Conservation (phyloP, 2,888 invertebrate species). For the Cosmia pyralina region DNA sequence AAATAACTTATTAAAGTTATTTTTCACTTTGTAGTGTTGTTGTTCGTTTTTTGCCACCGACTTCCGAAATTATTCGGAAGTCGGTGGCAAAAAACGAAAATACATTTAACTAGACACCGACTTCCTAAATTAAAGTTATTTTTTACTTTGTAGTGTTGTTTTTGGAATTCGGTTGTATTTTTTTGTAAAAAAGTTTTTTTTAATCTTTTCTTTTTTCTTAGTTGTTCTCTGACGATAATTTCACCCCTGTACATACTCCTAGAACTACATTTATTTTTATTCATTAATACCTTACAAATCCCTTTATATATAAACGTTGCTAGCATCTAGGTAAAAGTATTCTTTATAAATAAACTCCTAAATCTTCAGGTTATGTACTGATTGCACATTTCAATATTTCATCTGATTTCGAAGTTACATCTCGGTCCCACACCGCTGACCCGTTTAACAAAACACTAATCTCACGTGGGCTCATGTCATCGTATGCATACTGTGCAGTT, state of each 20-base stretch:
- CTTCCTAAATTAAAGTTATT: too few relatives aligned
- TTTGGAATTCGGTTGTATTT: too few relatives aligned
- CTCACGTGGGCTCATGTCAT: conserved; percentile 12
- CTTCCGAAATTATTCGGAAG: too few relatives aligned
- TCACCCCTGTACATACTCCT: neutral
- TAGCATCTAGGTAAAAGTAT: neutral
- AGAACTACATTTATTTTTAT: neutral
- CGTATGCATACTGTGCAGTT: neutral
- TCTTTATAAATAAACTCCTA: neutral
- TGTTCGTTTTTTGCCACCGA: too few relatives aligned
- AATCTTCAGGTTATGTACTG: neutral
- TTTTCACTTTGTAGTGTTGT: too few relatives aligned
- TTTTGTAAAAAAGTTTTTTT: too few relatives aligned
- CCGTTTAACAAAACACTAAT: conserved; percentile 26
- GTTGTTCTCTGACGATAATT: neutral
- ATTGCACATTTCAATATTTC: neutral
- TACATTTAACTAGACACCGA: too few relatives aligned
- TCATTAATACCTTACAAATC: neutral
- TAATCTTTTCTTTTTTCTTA: neutral
- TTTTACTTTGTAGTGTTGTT: too few relatives aligned
- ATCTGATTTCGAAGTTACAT: neutral
- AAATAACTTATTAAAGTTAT: too few relatives aligned
- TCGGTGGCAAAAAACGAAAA: too few relatives aligned
- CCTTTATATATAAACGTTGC: neutral
- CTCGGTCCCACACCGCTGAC: conserved; percentile 6